Percentiles rank a stretch among this genome's conserved stretches.
These are phyloP conservation scores for Natrix natrix DNA, from an alignment of 2,797 vertebrate genomes.

Conservation along the genomic window DNA sequence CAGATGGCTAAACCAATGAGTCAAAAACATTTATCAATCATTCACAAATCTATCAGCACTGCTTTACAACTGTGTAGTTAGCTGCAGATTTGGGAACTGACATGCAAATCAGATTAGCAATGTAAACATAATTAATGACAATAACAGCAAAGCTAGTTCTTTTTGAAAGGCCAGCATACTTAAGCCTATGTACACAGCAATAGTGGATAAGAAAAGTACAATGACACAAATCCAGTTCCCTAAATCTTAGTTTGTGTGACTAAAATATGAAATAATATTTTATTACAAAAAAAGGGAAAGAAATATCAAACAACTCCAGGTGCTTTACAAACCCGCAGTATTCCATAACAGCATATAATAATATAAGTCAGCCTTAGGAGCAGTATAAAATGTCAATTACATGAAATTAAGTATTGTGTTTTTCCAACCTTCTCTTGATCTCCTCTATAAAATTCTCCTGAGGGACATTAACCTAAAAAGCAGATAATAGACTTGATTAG, in stretches of 20 bases:
- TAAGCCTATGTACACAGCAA: background rate
- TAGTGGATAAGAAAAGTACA: background rate
- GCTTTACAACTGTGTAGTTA: background rate
- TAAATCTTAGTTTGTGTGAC: background rate
- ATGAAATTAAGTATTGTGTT: background rate
- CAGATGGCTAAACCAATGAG: background rate
- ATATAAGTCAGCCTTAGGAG: background rate
- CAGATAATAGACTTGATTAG: background rate
- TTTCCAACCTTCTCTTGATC: conserved; percentile 76
- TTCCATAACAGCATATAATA: background rate
- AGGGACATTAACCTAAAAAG: conserved; percentile 79
- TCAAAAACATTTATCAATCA: background rate
- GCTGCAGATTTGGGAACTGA: background rate
- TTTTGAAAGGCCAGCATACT: background rate
- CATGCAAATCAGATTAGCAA: background rate
- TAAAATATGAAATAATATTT: background rate
- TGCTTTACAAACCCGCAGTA: background rate
- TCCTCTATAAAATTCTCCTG: conserved; percentile 80
- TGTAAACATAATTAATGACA: background rate
- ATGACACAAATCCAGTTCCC: background rate
- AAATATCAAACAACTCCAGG: no score
- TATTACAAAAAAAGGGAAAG: background rate
- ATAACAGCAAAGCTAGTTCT: background rate
- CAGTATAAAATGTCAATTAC: background rate
- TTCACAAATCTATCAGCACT: background rate